Base-by-base conservation (phyloP, 1,140 invertebrate species). In the Caenorhabditis inopinata region DNA sequence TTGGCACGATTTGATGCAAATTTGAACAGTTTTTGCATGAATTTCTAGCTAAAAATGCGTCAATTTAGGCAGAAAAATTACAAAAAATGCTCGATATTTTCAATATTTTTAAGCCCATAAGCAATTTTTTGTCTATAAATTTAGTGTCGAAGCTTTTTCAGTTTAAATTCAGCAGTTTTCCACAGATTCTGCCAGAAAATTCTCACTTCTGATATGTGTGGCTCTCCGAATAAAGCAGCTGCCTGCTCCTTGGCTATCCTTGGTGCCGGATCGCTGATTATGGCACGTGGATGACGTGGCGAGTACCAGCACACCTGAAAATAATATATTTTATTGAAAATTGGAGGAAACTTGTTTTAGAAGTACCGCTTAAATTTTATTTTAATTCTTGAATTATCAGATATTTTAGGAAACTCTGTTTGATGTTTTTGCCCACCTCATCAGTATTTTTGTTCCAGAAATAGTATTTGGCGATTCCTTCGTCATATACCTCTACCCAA, bases 401-500 rank as follows among this genome's bases (percentile, higher is more conserved):
- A n/a, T n/a, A n/a, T n/a, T n/a, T n/a, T n/a, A n/a, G n/a, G n/a
- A n/a, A n/a, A n/a, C n/a, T n/a, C n/a, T n/a, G n/a, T n/a, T n/a
- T 53, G 6, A 53, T 23, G 6, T n/a, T 27, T 6, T 18, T 74
- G 14, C 74, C 14, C 14, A 79, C 96, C 81, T 95, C 90, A 90
- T 97, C 95, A 82, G 94, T 95, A 74, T 93, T 91, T 85, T 93
- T 92, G 88, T 96, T 94, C 96, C 96, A 98, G 88, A 96, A 98
- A 90, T 97, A 98, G 90, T 94, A 94, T 83, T 93, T 91, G 0
- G 93, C 93, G 83, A 93, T 93, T 79, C 83, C 87, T 74, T 78
- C 78, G 53, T 88, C 86, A 45, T 88, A 87, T 47, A 87, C 83
- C 89, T 98, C 95, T 87, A 93, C 92, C 96, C 97, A 99, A 53